phyloP scores from a whole-genome alignment of 2,797 vertebrate species.

The Cryptoprocta ferox region DNA sequence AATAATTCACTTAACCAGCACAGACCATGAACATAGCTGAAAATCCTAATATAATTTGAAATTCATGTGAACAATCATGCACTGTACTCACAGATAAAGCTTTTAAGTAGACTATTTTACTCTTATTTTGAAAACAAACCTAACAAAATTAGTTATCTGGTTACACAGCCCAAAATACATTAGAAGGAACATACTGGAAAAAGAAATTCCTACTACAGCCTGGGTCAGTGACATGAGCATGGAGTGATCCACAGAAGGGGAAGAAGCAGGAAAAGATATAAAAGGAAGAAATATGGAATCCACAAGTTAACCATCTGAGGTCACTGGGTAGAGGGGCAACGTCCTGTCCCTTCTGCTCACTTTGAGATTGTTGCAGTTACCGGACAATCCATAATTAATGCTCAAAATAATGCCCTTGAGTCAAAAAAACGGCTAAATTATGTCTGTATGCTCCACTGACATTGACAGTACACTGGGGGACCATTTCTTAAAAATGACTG shows the following conservation, averaged over 20 bases:
- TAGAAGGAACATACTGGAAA: background rate
- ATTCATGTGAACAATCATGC: background rate
- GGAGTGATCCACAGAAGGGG: background rate
- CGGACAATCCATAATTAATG: background rate
- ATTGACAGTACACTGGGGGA: background rate
- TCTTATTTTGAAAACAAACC: background rate
- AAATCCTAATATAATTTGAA: background rate
- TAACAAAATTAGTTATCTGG: background rate
- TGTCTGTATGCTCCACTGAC: background rate
- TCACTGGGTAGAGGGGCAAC: background rate
- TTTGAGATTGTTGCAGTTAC: background rate
- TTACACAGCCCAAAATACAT: background rate
- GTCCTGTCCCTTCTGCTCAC: accelerated
- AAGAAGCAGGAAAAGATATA: background rate
- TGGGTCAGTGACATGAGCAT: background rate
- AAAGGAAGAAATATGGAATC: background rate
- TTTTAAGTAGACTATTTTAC: background rate
- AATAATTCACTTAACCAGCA: background rate
- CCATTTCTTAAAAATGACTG: background rate
- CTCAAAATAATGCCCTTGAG: background rate
- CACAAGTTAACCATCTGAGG: background rate
- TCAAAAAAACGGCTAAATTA: background rate
- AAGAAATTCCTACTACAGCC: background rate
- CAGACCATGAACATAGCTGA: background rate
- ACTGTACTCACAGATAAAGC: background rate